Conservation (phyloP, 2,797 vertebrate genomes). For the Xiphorhynchus erythropygius region DNA sequence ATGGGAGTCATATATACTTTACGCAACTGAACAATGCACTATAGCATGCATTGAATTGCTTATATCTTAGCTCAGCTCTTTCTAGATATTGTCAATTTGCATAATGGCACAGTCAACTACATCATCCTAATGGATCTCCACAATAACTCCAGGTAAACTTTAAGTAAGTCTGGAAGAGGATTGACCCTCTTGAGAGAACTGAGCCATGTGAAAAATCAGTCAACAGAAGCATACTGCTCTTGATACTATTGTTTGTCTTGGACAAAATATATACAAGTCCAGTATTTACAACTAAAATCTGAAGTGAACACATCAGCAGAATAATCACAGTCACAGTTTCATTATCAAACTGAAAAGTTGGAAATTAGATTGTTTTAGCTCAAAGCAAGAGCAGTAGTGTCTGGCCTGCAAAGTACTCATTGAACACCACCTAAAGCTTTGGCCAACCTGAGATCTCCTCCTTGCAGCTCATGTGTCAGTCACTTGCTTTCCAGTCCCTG, state of each 20-base stretch:
- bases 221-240: not conserved
- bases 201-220: not conserved
- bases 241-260: not conserved
- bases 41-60: not conserved
- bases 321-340: not conserved
- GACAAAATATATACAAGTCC: not conserved
- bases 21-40: not conserved
- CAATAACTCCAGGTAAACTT: not conserved
- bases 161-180: not conserved
- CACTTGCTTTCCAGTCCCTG: not conserved
- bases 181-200: not conserved
- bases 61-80: not conserved
- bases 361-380: not conserved
- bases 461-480: not conserved
- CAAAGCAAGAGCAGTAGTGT: not conserved
- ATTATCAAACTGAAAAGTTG: not conserved
- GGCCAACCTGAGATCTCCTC: not conserved
- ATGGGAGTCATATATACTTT: not conserved
- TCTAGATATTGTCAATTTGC: not conserved
- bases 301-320: not conserved
- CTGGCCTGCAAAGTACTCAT: not conserved
- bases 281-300: not conserved
- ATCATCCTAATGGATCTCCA: not conserved
- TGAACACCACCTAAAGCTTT: not conserved
- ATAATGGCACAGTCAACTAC: not conserved